These are phyloP conservation scores for Pachypeltis micranthus DNA, from an alignment of 1,140 invertebrate species.

Conservation along the genomic window DNA sequence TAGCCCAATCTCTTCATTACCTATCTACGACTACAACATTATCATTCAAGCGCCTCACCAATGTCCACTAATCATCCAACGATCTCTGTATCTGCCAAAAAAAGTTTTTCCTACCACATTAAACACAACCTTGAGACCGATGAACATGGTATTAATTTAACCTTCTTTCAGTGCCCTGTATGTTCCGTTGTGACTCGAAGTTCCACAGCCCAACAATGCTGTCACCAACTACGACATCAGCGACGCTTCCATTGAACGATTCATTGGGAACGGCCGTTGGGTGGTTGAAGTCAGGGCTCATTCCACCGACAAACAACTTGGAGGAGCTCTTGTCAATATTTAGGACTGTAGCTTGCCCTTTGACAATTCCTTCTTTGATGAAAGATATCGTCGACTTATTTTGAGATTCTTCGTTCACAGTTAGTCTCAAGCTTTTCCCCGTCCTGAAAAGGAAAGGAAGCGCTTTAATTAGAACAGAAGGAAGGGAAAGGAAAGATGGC, in stretches of 20 bases:
- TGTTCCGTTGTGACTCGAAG: conserved; percentile 66
- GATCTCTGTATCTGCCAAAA: too few species aligned
- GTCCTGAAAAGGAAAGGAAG: conserved; percentile 41
- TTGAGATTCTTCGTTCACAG: conserved; percentile 56
- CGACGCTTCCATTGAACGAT: conserved; percentile 78
- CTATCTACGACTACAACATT: too few species aligned
- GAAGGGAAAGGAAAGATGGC: too few species aligned
- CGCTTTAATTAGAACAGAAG: too few species aligned
- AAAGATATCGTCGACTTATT: conserved; percentile 40
- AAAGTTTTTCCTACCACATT: too few species aligned
- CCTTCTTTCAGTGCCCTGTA: conserved; percentile 41
- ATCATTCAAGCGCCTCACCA: too few species aligned
- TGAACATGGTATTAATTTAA: too few species aligned
- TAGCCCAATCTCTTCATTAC: too few species aligned
- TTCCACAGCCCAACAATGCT: conserved; percentile 90
- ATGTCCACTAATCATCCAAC: too few species aligned
- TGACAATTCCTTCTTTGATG: conserved; percentile 46
- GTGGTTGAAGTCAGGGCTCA: conserved; percentile 55
- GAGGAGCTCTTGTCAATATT: conserved; percentile 75
- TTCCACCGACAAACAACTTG: conserved; percentile 82
- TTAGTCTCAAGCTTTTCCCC: conserved; percentile 69
- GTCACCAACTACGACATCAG: conserved; percentile 80
- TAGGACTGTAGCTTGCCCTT: conserved; percentile 63
- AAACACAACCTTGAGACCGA: too few species aligned
- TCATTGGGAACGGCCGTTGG: conserved; percentile 53